Base-by-base conservation (phyloP, 2,113 vertebrate genomes). In the Polyodon spathula region DNA sequence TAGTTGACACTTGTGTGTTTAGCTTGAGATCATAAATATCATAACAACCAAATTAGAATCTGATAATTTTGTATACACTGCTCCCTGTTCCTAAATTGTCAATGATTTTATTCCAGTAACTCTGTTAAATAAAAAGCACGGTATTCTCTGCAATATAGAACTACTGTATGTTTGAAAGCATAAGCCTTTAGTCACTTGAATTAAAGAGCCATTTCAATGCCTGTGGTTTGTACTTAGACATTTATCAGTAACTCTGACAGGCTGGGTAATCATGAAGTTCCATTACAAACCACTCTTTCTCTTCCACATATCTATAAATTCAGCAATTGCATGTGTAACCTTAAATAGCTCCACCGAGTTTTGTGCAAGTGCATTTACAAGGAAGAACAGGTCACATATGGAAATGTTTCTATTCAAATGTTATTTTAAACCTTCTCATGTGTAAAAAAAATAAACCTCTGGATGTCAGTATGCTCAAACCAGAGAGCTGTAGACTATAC, bases 401-500 rank as follows among this genome's bases (percentile, higher is more conserved):
- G 83, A 86, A 89, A 79, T 65, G 37, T 73, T 86, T 77, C 68
- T 69, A 63, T 66, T 41, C 73, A 73, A 82, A 75, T 74, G 71
- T 71, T 84, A 74, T 83, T 80, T 77, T 80, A 82, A 27, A 76
- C 65, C 67, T 71, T 70, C 64, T 67, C 76, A 78, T 73, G 69
- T 76, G 16, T 27, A 27, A 70, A 55, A 17, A 66, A 70, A 54
- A 62, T 67, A 70, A 66, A 65, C n/a, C 66, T 58, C 64, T 70
- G 65, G 64, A 66, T 74, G 74, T 78, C 66, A 69, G 68, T 62
- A 40, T 67, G 71, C 72, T 54, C 66, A 63, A 66, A 67, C 61
- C 69, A 70, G 70, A 73, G 67, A 71, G 60, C 52, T 39, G 59
- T 65, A 66, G 57, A 70, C 71, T 66, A 53, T 59, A 38, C 40